phyloP scores from a whole-genome alignment of 2,113 vertebrate genomes.

The Paramormyrops kingsleyae region DNA sequence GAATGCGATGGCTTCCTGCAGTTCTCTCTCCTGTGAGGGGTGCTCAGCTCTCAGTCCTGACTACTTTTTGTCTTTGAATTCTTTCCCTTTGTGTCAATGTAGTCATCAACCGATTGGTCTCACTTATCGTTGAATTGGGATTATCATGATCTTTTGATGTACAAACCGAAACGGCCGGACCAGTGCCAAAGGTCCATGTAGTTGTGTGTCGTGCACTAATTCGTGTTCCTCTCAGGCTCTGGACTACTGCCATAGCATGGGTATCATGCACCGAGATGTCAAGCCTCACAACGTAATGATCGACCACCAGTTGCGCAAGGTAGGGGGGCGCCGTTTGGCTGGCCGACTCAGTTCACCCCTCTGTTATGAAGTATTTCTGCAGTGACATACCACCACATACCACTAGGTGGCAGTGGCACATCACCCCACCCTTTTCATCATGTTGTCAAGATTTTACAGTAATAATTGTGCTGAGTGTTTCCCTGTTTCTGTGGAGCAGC shows the following conservation, averaged over 20 bases:
- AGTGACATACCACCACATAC: not conserved
- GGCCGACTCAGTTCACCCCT: not conserved
- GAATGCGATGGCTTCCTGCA: constrained; percentile 38
- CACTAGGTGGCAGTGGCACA: not conserved
- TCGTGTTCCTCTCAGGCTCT: constrained; percentile 70
- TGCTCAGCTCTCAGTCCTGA: not conserved
- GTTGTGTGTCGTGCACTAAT: not conserved
- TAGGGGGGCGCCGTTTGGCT: constrained; percentile 36
- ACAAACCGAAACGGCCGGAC: not conserved
- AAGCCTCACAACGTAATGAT: constrained; percentile 99
- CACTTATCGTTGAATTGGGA: not conserved
- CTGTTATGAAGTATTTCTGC: not conserved
- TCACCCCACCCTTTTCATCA: constrained; percentile 11
- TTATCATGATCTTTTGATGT: not conserved
- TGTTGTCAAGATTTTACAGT: constrained; percentile 20
- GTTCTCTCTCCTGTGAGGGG: not conserved
- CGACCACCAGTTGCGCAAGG: constrained; percentile 97
- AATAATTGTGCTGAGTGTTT: constrained; percentile 24
- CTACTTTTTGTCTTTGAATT: not conserved
- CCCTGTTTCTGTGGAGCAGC: constrained; percentile 54
- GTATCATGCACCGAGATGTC: constrained; percentile 98
- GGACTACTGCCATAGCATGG: constrained; percentile 99
- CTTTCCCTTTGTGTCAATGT: not conserved
- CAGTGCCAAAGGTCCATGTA: not conserved
- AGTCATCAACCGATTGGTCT: not conserved